Percentiles rank a stretch among this genome's conserved stretches.
phyloP scores from a whole-genome alignment of 2,888 invertebrate species.

The Drosophila nr. perissopoda region DNA sequence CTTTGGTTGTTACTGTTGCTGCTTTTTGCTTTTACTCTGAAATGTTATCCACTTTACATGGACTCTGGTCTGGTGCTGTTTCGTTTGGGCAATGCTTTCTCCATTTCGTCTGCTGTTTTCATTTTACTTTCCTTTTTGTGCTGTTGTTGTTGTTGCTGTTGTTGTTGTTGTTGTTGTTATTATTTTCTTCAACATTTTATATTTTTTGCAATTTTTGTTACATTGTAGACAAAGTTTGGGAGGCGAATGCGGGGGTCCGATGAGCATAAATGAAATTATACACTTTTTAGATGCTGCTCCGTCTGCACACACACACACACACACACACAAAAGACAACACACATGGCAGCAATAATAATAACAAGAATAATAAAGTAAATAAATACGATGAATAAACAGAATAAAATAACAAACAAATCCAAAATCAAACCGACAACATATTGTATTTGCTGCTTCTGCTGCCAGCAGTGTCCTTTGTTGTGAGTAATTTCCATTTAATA shows the following conservation, averaged over 20 bases:
- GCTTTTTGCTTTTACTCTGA: conserved; percentile 49
- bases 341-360: conserved; percentile 51
- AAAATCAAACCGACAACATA: conserved; percentile 35
- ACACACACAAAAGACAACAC: conserved; percentile 19
- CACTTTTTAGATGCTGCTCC: conserved; percentile 35
- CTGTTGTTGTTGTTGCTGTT: conserved; percentile 22
- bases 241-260: conserved; percentile 13
- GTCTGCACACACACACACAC: neutral
- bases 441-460: neutral
- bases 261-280: conserved; percentile 63
- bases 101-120: conserved; percentile 47
- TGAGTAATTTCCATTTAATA: conserved; percentile 13
- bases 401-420: conserved; percentile 36
- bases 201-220: conserved; percentile 18
- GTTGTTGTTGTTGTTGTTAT: conserved; percentile 19
- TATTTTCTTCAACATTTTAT: conserved; percentile 13
- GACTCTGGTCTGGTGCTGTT: conserved; percentile 43
- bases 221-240: conserved; percentile 37
- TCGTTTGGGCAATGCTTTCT: conserved; percentile 39
- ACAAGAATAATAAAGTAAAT: conserved; percentile 40
- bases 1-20: conserved; percentile 29
- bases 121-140: conserved; percentile 25
- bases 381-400: conserved; percentile 49
- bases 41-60: conserved; percentile 78
- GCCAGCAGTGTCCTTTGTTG: neutral